Base-by-base conservation (phyloP, 2,888 invertebrate genomes). In the Drosophila mayaguana region DNA sequence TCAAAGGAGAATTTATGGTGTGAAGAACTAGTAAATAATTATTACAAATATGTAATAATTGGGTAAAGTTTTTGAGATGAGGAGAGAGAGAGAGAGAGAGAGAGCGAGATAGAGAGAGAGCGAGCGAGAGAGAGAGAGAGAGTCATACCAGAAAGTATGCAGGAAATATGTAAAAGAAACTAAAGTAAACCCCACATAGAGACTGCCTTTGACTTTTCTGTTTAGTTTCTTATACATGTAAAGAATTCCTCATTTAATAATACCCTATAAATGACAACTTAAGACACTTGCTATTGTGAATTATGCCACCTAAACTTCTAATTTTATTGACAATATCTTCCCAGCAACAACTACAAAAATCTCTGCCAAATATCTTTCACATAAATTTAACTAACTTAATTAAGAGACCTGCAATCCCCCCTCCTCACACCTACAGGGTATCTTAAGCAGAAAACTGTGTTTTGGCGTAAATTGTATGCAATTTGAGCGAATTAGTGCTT, bases 401-500 rank as follows among this genome's bases (percentile, higher is more conserved):
- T 14, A 25, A 11, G 12, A 2, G 2, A 18, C 34, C 12, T 2
- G 16, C 16, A n/a, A n/a, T 16, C 1, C 16, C 7, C 38, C 11
- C 6, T 38, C 7, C 22, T 16, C 0, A 11, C 50, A 20, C 7
- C 3, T 45, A 28, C 28, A 54, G 66, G 54, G 67, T 66, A 66
- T 14, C 5, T 42, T 0, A 38, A 20, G 32, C 18, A 51, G 16
- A 18, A 32, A 28, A 66, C 38, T 53, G 43, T 45, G 28, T 32
- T 50, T 5, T 18, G 22, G 14, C 73, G 66, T 51, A 50, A 62
- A 60, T 32, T 56, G 56, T 48, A 34, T 67, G 68, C 72, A 73
- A 72, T 69, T 69, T 56, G 38, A 55, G 40, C 75, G 69, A 80
- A 81, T 80, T 75, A 78, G 66, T 57, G 63, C 62, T 67, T 69